Base-by-base conservation (phyloP, 1,140 invertebrate species). In the Drosophila rhopaloa region DNA sequence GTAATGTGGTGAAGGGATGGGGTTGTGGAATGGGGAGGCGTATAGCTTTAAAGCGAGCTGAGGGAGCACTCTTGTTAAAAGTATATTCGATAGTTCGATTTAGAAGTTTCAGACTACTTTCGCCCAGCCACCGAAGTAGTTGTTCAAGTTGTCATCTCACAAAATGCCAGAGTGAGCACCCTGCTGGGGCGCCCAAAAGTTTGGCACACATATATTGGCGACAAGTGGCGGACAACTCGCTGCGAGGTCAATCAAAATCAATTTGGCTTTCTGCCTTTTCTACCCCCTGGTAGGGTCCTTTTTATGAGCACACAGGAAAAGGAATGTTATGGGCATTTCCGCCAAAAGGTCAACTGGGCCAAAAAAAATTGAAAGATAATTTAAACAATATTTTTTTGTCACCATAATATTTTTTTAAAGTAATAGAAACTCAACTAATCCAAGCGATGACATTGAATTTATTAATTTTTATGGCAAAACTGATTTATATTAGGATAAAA, bases 81-180 rank as follows among this genome's bases (percentile, higher is more conserved):
- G 60, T 76, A 29, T 72, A 65, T 55, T 53, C 47, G 57, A 37
- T 43, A 75, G 62, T 79, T 83, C 80, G 76, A 82, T 82, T 82
- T 79, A 70, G 75, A 63, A 74, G 61, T 27, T 58, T 19, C 5
- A 10, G n/a, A 51, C 10, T 11, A 10, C 24, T 3, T 7, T 16
- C 29, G 6, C 5, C 1, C 29, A 32, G 29, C 29, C 29, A 32
- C 29, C 29, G 29, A 32, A 32, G 27, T 32, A 50, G 56, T 74
- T 71, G 50, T 56, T 70, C 58, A 79, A 78, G 68, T 55, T 67
- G 35, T 70, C 46, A 35, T 24, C 38, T 27, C 58, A 40, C 40
- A 40, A 40, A 61, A 32, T 32, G 29, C 1, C 29, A n/a, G 53
- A 40, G 8, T 59, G 16, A n/a, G 11, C 29, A 7, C 29, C 29